Base-by-base conservation (phyloP, 1,140 invertebrate species). In the Arctopsyche grandis region DNA sequence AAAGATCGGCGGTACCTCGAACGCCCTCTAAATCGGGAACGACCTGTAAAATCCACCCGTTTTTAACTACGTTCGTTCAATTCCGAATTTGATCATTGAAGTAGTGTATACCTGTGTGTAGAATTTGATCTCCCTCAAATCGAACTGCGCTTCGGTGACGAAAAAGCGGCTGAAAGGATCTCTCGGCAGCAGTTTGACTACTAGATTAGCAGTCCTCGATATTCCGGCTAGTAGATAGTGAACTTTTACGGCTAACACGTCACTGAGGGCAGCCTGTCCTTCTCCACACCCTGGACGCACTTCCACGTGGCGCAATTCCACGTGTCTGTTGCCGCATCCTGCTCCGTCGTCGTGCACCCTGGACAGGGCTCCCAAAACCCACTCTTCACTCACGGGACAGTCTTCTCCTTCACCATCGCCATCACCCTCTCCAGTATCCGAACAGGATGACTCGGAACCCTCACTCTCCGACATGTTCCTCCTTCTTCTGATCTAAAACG, bases 61-160 rank as follows among this genome's bases (percentile, higher is more conserved):
- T 56, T 10, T 1, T n/a, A 56, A 1, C 1, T 21, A 4, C 52
- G 52, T 10, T 56, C 52, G 52, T 56, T 56, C 10, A 3, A 3
- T n/a, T 21, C 52, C 52, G 52, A 21, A 3, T 16, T 38, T 38
- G 3, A 7, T 38, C 29, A 38, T 38, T 38, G 29, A 38, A 38
- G 3, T n/a, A n/a, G n/a, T 46, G 5, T 87, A 89, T 85, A 94
- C 91, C 89, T 93, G 90, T 0, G 93, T 95, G 84, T 95, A 95
- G 86, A 95, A 95, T 79, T 94, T 92, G 82, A 95, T 95, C 86
- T 95, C 94, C 63, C 94, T 88, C 0, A 94, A 90, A 86, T 95
- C 93, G 84, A 95, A 95, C 85, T 95, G 93, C 0, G 93, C 93
- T 84, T 94, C 93, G 43, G 92, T 93, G 38, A 94, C 93, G 84